A percentile compares a stretch with the other conserved stretches of the same genome.
Evolutionary conservation across 2,797 vertebrate species (phyloP).

Genomic region (Halcyon smyrnensis): DNA sequence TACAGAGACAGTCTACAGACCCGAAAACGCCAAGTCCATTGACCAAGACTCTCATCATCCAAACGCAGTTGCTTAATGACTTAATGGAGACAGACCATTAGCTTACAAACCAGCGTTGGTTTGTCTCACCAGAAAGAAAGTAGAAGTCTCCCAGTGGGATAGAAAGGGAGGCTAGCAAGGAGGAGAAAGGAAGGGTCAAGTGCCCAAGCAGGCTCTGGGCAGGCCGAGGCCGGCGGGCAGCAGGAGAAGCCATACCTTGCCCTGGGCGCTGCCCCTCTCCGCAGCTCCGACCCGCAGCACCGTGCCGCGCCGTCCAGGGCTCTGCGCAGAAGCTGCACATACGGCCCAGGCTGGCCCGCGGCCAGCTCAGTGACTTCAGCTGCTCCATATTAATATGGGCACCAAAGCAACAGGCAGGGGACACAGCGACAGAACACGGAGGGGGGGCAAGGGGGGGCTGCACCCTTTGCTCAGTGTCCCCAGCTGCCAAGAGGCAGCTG

Average conservation of each 20-base stretch:
- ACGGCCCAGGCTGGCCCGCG: conserved; percentile 62
- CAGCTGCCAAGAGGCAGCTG: background rate
- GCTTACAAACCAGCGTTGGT: conserved; percentile 27
- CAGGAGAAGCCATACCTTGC: conserved; percentile 70
- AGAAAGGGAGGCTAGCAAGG: background rate
- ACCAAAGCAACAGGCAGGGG: conserved; percentile 56
- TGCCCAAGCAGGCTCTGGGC: background rate
- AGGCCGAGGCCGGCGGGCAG: background rate
- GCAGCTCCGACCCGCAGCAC: conserved; percentile 39
- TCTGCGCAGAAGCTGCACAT: conserved; percentile 58
- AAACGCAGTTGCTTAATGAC: conserved; percentile 1
- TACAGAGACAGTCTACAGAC: background rate
- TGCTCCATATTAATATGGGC: conserved; percentile 72
- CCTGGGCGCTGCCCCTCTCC: conserved; percentile 8
- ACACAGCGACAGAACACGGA: conserved; percentile 9
- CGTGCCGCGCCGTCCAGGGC: background rate
- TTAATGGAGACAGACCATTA: conserved; percentile 50
- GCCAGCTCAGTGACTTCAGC: conserved; percentile 78
- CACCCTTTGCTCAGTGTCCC: background rate
- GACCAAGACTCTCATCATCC: conserved; percentile 45
- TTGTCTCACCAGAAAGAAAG: conserved; percentile 44
- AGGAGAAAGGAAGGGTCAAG: background rate
- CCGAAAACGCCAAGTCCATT: background rate
- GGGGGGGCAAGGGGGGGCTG: background rate
- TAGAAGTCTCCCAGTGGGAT: background rate